Conservation (phyloP, 23 tunicate species). For the Aplidium turbinatum region DNA sequence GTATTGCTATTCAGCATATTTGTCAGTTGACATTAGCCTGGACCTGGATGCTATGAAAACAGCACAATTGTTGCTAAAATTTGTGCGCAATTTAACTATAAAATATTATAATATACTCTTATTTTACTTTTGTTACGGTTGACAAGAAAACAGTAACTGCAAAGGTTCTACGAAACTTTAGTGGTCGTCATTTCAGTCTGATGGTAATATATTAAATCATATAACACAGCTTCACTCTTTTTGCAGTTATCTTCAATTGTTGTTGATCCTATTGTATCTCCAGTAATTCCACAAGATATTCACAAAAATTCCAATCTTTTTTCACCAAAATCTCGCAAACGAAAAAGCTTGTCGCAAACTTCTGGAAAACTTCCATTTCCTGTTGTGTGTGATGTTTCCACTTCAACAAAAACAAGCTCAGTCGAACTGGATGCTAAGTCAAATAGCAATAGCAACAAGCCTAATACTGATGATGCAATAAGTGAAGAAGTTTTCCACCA, state of each 20-base stretch:
- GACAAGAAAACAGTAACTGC: no score
- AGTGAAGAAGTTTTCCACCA: slow-evolving; percentile 3
- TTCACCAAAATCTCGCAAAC: slow-evolving; percentile 50
- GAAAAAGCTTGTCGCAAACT: slow-evolving; percentile 27
- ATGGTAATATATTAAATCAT: no score
- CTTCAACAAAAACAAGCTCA: background rate
- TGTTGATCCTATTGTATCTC: slow-evolving; percentile 82
- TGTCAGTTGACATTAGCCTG: no score
- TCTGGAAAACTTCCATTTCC: background rate
- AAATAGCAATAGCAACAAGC: background rate
- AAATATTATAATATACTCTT: no score
- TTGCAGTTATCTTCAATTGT: slow-evolving; percentile 21
- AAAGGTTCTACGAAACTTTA: no score
- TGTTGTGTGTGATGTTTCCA: background rate
- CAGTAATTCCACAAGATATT: slow-evolving; percentile 78
- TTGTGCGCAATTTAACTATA: no score
- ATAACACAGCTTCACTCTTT: no score
- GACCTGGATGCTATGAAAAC: no score
- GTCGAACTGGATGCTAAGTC: background rate
- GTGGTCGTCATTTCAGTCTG: no score
- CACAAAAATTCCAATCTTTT: slow-evolving; percentile 32
- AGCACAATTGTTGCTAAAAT: no score
- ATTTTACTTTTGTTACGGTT: no score
- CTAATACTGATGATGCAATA: background rate
- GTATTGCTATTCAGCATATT: no score